Evolutionary conservation across 2,113 vertebrate genomes (phyloP).

Genomic region (Hippoglossus stenolepis): DNA sequence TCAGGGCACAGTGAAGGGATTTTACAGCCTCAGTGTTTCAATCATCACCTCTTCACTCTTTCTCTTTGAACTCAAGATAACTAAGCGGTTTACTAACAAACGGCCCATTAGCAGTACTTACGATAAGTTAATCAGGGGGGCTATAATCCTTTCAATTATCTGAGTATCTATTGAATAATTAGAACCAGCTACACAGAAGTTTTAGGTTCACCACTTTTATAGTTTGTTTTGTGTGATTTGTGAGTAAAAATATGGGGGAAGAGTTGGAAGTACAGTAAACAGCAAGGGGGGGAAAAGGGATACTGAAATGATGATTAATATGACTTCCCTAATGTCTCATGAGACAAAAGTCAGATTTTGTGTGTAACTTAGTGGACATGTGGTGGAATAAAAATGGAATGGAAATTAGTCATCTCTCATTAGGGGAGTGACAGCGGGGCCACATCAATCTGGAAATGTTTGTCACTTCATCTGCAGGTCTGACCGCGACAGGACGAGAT

Average conservation of each 20-base stretch:
- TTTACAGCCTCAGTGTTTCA: neutral
- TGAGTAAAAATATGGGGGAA: no score
- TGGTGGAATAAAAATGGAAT: slow-evolving; percentile 30
- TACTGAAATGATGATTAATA: neutral
- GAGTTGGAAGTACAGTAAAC: no score
- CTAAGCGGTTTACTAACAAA: neutral
- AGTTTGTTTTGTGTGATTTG: no score
- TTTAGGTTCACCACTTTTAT: neutral
- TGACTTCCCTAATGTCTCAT: neutral
- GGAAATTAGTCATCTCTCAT: slow-evolving; percentile 49
- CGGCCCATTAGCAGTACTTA: neutral
- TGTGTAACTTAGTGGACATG: neutral
- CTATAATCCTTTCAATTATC: neutral
- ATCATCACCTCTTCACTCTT: no score
- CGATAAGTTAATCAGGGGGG: neutral
- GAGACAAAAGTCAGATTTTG: neutral
- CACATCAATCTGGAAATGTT: neutral
- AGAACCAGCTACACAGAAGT: no score
- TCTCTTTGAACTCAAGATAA: neutral
- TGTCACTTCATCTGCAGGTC: slow-evolving; percentile 20
- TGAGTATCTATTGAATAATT: neutral
- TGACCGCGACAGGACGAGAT: slow-evolving; percentile 34
- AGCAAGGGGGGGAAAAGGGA: neutral
- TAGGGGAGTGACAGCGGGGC: neutral
- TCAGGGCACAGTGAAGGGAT: neutral